Evolutionary conservation across 2,113 vertebrate genomes (phyloP).

Genomic region (Lipotes vexillifer): DNA sequence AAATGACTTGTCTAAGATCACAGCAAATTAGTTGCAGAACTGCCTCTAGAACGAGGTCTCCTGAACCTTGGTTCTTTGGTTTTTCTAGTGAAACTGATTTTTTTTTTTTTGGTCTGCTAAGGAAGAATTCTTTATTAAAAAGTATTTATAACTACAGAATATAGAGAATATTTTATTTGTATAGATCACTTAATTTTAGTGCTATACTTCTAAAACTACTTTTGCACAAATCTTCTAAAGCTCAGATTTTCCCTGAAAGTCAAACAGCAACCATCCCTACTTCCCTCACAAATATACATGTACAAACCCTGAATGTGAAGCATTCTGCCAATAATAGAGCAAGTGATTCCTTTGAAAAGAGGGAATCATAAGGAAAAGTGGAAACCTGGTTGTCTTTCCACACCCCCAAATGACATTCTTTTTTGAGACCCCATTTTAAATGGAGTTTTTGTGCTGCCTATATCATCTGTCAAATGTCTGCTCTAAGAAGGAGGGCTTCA

Average conservation of each 20-base stretch:
- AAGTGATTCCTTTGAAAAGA: background rate
- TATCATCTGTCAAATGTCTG: background rate
- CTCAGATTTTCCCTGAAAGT: background rate
- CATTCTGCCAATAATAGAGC: background rate
- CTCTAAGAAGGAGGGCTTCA: background rate
- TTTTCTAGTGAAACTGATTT: background rate
- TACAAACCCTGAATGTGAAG: background rate
- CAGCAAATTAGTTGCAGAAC: background rate
- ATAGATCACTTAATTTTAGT: background rate
- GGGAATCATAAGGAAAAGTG: background rate
- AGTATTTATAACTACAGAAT: background rate
- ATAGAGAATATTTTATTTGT: background rate
- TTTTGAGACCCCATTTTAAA: background rate
- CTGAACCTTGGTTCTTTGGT: background rate
- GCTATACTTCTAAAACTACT: background rate
- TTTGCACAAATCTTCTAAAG: background rate
- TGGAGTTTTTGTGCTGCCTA: background rate
- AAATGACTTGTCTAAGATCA: background rate
- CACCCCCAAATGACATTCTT: background rate
- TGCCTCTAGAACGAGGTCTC: background rate
- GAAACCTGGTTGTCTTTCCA: background rate
- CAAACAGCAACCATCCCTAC: background rate
- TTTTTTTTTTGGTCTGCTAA: background rate
- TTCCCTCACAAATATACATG: background rate
- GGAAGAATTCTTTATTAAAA: background rate